Conservation (phyloP, 1,140 invertebrate genomes). For the Drosophila trapezifrons region DNA sequence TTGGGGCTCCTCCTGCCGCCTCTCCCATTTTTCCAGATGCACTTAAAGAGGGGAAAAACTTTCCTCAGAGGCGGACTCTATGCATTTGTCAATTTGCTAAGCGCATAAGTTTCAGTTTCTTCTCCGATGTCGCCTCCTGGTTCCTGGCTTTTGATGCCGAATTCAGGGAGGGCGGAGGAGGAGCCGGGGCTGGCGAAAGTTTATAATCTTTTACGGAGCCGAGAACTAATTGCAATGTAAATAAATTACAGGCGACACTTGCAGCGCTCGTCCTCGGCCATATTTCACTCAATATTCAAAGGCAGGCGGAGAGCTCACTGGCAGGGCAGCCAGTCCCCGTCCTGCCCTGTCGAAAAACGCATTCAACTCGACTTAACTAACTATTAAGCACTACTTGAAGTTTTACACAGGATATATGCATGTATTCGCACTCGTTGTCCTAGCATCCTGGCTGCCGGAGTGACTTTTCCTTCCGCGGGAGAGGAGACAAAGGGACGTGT, state of each 20-base stretch:
- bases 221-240: slow-evolving; percentile 84
- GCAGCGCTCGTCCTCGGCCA: slow-evolving; percentile 48
- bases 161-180: too few relatives aligned
- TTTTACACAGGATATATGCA: slow-evolving; percentile 78
- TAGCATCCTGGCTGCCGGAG: slow-evolving; percentile 8
- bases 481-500: neutral
- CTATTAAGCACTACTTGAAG: slow-evolving; percentile 81
- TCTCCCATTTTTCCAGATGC: neutral
- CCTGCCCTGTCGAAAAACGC: slow-evolving; percentile 62
- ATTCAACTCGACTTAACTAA: slow-evolving; percentile 83
- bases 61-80: slow-evolving; percentile 31
- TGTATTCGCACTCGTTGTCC: slow-evolving; percentile 64
- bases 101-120: slow-evolving; percentile 58
- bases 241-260: slow-evolving; percentile 82
- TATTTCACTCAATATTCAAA: slow-evolving; percentile 82
- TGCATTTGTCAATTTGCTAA: slow-evolving; percentile 67
- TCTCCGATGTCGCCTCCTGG: slow-evolving; percentile 1
- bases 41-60: slow-evolving; percentile 26
- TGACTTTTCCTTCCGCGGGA: slow-evolving; percentile 20
- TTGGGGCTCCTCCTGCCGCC: neutral
- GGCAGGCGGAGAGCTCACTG: slow-evolving; percentile 46
- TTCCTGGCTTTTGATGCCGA: slow-evolving; percentile 16
- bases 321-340: slow-evolving; percentile 3
- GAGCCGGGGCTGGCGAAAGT: slow-evolving; percentile 47
- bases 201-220: slow-evolving; percentile 83